Base-by-base conservation (phyloP, 1,140 invertebrate genomes). In the Eupristina koningsbergeri region DNA sequence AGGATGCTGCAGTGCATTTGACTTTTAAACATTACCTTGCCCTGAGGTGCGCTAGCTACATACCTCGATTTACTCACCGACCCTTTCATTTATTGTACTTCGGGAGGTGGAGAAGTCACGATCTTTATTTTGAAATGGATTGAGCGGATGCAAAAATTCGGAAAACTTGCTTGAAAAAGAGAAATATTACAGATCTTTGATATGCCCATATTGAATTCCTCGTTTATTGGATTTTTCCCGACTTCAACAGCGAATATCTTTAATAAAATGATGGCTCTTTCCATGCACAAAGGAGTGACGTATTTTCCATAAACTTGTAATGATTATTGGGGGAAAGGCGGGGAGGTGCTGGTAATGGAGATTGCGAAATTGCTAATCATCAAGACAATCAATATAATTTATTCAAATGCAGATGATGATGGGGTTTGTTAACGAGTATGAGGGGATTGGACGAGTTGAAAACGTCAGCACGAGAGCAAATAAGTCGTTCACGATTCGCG, bases 381-480 rank as follows among this genome's bases (percentile, higher is more conserved):
- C 58, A 58, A 29, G 77, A 79, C 31, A 80, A 71, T 80, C 19
- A 64, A 47, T 31, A 71, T 71, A 80, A 80, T 69, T 69, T 71
- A 71, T 79, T 67, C 77, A 67, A 26, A 73, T 26, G 31, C 36
- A 3, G 41, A 26, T 3, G 26, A 26, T 7, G 15, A 0, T 22
- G 11, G 41, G 41, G 41, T 45, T 11, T 45, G 5, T 45, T 7
- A 45, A 45, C 41, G 41, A 45, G 41, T 45, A 11, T 11, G 41
- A 5, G 15, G 47, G 47, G 13, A 50, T 50, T 9, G 15, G 2
- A 2, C 2, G 47, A 8, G 47, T 50, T 50, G 15, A 17, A 50
- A 50, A 45, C 13, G 41, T 45, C 13, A 45, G 47, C 47, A 17
- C 47, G 47, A 50, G 13, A 2, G 47, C 47, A 17, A 29, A 29